Conservation (phyloP, 2,888 invertebrate species). For the Orthosia cruda region DNA sequence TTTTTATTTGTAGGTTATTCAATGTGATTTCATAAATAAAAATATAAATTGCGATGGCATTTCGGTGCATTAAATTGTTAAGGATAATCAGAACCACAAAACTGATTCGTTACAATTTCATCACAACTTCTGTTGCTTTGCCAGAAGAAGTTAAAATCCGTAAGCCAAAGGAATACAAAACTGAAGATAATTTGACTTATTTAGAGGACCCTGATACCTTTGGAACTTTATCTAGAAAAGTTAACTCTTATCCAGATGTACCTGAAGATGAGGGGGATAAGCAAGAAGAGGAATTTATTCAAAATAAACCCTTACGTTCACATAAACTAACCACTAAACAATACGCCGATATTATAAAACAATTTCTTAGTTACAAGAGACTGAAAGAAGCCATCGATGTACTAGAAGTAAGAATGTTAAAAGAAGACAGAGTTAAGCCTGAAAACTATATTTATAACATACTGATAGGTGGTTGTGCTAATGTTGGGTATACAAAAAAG, state of each 20-base stretch:
- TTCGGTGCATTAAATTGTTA: constrained; percentile 76
- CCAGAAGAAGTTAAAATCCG: constrained; percentile 68
- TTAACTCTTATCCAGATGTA: constrained; percentile 71
- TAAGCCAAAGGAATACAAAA: constrained; percentile 77
- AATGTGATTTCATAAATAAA: constrained; percentile 38
- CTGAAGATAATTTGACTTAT: constrained; percentile 81
- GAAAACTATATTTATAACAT: constrained; percentile 95
- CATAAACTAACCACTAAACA: constrained; percentile 92
- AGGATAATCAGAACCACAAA: constrained; percentile 70
- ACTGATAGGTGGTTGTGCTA: constrained; percentile 96
- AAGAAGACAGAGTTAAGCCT: constrained; percentile 95
- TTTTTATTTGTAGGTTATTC: constrained; percentile 38
- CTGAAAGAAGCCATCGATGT: constrained; percentile 95
- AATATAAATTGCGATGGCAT: constrained; percentile 74
- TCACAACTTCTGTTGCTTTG: constrained; percentile 67
- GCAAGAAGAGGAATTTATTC: constrained; percentile 91
- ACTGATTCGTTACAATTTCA: constrained; percentile 70
- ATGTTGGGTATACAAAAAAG: constrained; percentile 96
- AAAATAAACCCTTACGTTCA: constrained; percentile 87
- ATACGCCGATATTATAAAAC: constrained; percentile 94
- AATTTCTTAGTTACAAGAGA: constrained; percentile 92
- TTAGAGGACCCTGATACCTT: constrained; percentile 92
- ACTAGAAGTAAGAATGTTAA: constrained; percentile 94
- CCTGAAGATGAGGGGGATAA: constrained; percentile 91
- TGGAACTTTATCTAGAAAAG: constrained; percentile 85